Evolutionary conservation across 2,113 vertebrate species (phyloP).

Genomic region (Microtus ochrogaster): DNA sequence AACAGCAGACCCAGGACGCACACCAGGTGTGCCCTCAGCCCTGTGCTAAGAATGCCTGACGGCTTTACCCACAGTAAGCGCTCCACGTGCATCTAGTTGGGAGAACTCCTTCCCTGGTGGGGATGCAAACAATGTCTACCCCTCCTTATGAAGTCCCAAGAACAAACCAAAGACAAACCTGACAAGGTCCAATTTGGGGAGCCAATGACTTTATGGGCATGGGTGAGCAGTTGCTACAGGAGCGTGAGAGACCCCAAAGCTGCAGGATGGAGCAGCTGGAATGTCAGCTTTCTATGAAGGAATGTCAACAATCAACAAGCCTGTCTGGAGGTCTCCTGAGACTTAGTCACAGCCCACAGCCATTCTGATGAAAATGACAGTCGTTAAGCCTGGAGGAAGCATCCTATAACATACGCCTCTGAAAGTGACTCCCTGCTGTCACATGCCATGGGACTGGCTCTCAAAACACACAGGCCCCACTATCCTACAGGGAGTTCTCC

Average conservation of each 20-base stretch:
- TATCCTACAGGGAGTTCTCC: neutral
- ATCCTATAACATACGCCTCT: neutral
- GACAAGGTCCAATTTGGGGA: neutral
- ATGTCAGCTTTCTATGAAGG: neutral
- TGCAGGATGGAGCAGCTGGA: neutral
- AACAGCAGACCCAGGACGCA: neutral
- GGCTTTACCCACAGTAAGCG: rapidly evolving
- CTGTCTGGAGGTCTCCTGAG: neutral
- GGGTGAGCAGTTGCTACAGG: neutral
- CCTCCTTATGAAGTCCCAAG: neutral
- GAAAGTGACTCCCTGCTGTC: neutral
- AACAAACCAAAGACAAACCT: neutral
- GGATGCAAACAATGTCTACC: neutral
- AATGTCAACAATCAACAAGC: neutral
- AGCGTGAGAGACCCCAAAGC: neutral
- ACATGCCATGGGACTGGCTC: rapidly evolving
- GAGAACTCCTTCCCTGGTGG: neutral
- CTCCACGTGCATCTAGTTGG: neutral
- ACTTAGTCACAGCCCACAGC: no score
- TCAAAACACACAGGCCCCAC: neutral
- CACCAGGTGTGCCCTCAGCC: neutral
- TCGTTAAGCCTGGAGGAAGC: no score
- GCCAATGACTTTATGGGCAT: neutral
- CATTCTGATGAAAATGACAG: neutral
- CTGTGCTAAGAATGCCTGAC: neutral